These are phyloP conservation scores for Balaeniceps rex DNA, from an alignment of 2,113 vertebrate species.

Conservation along the genomic window DNA sequence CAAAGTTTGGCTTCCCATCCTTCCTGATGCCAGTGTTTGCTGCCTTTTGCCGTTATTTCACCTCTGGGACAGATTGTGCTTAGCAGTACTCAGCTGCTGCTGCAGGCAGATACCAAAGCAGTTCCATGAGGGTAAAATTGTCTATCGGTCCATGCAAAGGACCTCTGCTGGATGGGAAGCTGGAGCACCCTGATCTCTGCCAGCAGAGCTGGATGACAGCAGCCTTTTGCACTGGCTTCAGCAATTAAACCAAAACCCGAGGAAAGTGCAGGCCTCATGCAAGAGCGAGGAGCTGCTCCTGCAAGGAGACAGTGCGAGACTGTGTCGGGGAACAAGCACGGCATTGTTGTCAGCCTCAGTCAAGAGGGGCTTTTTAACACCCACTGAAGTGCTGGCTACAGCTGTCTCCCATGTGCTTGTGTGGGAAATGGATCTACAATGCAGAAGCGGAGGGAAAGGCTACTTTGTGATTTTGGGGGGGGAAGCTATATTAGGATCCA, in stretches of 20 bases:
- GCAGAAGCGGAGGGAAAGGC: background rate
- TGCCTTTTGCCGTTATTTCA: background rate
- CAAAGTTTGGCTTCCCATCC: background rate
- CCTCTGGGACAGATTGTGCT: background rate
- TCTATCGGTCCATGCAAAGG: background rate
- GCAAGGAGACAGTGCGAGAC: background rate
- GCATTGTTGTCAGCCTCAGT: slow-evolving; percentile 34
- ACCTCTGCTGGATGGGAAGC: background rate
- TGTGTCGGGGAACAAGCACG: background rate
- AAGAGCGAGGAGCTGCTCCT: background rate
- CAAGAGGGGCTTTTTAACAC: slow-evolving; percentile 50
- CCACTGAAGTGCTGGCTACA: slow-evolving; percentile 41
- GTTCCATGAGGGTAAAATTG: background rate
- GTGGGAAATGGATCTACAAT: background rate
- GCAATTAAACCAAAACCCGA: background rate
- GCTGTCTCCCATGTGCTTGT: slow-evolving; percentile 42
- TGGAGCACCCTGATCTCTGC: background rate
- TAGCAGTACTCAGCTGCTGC: background rate
- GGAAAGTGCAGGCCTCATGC: background rate
- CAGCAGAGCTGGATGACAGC: background rate
- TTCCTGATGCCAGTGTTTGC: background rate
- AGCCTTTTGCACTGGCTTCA: background rate
- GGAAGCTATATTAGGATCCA: background rate
- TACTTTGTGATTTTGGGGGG: background rate
- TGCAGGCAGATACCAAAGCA: background rate